Base-by-base conservation (phyloP, 2,113 vertebrate species). In the Sapajus apella region DNA sequence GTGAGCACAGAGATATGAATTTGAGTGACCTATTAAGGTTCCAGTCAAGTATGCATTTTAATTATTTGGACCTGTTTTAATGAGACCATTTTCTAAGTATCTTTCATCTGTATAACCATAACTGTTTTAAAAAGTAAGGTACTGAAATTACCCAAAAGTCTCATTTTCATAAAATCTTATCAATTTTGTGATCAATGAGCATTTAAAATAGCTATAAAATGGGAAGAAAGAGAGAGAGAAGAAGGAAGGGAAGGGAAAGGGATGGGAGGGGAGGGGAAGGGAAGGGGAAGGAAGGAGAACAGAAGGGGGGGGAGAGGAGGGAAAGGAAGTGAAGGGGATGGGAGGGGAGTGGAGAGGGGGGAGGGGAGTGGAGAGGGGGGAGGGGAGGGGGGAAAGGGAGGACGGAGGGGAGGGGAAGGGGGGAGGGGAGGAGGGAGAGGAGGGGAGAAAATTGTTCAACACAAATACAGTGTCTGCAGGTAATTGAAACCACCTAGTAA, bases 21-120 rank as follows among this genome's bases (percentile, higher is more conserved):
- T 25, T 56, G 61, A 52, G 43, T 80, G 55, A 75, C 55, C 2
- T 75, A 25, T 25, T 75, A 91, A 73, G 18, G 2, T 83, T 40
- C 56, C 18, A 82, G 11, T 4, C 75, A 20, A 9, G 21, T 40
- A 16, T 72, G 18, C 23, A 72, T 77, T 89, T 94, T 95, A 92
- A 91, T 91, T 75, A 91, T 43, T 72, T 80, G 8, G 6, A 86
- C 30, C 58, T 81, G 37, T 37, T 91, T 91, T 76, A 90, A 66
- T 96, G 21, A 92, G 66, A 85, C 1, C 61, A 56, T 82, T 95
- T 64, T 94, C 58, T 73, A 90, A 92, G 11, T 80, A 13, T 87
- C 14, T 85, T 25, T 45, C 7, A 56, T 94, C 79, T 68, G 61
- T 92, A 40, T 66, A 81, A 58, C 21, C 10, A 18, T 21, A 13